Conservation (phyloP, 1,140 invertebrate species). For the Brachionus calyciflorus region DNA sequence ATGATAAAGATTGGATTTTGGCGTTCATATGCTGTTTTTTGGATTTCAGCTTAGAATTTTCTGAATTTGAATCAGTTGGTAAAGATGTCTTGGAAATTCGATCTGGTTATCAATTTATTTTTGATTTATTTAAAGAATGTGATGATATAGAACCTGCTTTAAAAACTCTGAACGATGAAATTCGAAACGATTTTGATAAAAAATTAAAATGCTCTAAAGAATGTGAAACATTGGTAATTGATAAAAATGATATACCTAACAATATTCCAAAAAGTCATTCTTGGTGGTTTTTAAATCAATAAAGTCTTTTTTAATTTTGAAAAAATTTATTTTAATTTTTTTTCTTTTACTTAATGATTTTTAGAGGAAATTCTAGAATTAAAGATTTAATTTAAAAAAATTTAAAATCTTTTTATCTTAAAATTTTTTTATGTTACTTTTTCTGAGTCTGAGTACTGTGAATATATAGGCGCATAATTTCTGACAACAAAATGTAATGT, state of each 20-base stretch:
- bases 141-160: no score
- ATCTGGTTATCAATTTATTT: constrained; percentile 18
- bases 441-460: no score
- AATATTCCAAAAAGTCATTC: neutral
- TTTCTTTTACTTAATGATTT: neutral
- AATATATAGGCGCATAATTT: no score
- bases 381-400: no score
- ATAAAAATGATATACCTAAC: neutral
- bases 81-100: constrained; percentile 7
- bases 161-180: no score
- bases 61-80: constrained; percentile 8
- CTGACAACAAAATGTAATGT: no score
- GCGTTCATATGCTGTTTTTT: neutral
- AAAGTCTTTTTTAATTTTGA: neutral
- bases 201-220: no score
- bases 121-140: constrained; percentile 31
- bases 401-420: no score
- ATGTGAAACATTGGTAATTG: neutral
- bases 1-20: constrained; percentile 11
- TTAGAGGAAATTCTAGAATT: no score
- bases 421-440: no score
- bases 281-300: constrained; percentile 4
- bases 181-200: no score
- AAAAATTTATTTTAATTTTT: neutral
- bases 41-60: constrained; percentile 15